Evolutionary conservation across 2,113 vertebrate genomes (phyloP).

Genomic region (Protobothrops mucrosquamatus): DNA sequence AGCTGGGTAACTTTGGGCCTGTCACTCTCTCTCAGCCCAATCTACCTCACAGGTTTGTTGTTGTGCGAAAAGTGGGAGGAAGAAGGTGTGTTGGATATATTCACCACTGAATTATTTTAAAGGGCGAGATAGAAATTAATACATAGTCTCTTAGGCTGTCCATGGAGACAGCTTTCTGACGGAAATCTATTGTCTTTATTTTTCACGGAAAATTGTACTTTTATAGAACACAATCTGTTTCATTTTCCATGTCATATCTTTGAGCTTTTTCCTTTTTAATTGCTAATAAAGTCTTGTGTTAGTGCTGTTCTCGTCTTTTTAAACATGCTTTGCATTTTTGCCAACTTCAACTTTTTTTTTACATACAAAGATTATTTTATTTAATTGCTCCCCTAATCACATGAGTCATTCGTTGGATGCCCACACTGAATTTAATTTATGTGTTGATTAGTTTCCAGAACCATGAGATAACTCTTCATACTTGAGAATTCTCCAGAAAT

Average conservation of each 20-base stretch:
- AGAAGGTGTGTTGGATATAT: neutral
- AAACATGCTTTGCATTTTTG: slow-evolving; percentile 10
- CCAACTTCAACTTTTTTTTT: neutral
- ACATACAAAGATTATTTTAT: slow-evolving; percentile 12
- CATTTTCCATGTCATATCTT: neutral
- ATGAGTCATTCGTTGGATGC: neutral
- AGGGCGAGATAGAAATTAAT: neutral
- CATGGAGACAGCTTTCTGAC: neutral
- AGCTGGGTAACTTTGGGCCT: neutral
- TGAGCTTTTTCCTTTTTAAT: slow-evolving; percentile 1
- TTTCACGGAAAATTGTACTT: neutral
- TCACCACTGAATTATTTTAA: neutral
- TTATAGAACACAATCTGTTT: neutral
- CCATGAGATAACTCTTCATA: neutral
- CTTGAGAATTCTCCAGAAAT: neutral
- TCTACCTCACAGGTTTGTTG: neutral
- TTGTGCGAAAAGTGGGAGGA: neutral
- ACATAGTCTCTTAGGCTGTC: neutral
- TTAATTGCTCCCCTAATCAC: slow-evolving; percentile 18
- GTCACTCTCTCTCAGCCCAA: neutral
- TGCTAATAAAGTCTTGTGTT: neutral
- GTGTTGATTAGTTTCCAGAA: neutral
- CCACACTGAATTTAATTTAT: neutral
- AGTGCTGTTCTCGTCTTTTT: neutral
- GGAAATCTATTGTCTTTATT: neutral